phyloP scores from a whole-genome alignment of 2,797 vertebrate species.

The Muraenolepis orangiensis region DNA sequence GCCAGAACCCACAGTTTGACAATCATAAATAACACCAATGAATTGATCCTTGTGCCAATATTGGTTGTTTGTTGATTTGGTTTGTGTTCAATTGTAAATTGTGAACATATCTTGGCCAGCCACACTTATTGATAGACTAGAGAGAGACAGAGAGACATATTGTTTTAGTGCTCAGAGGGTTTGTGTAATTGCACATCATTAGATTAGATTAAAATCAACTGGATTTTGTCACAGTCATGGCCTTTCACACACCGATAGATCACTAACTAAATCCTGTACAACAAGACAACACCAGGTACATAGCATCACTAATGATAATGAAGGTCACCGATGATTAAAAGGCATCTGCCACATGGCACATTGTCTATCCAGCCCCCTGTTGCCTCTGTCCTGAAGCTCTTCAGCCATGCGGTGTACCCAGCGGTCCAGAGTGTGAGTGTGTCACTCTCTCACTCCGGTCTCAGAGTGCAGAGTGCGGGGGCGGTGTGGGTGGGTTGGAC shows the following conservation, averaged over 20 bases:
- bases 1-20: too few species aligned
- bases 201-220: neutral
- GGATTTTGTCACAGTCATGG: neutral
- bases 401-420: neutral
- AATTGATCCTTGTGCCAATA: neutral
- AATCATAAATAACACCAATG: neutral
- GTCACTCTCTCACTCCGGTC: neutral
- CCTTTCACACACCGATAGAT: neutral
- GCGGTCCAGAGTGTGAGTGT: too few species aligned
- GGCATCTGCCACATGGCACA: neutral
- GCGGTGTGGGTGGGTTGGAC: constrained; percentile 72
- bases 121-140: neutral
- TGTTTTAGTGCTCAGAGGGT: neutral
- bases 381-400: neutral
- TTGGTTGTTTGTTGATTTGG: neutral
- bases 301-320: neutral
- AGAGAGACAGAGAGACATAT: neutral
- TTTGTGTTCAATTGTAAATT: neutral
- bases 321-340: neutral
- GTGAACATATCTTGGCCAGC: neutral
- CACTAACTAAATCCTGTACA: neutral
- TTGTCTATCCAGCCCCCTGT: neutral
- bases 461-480: constrained; percentile 49
- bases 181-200: constrained; percentile 3
- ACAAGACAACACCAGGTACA: neutral